A percentile compares a stretch with the other conserved stretches of the same genome.
These are phyloP conservation scores for Pithys albifrons DNA, from an alignment of 2,113 vertebrate species.

Conservation along the genomic window DNA sequence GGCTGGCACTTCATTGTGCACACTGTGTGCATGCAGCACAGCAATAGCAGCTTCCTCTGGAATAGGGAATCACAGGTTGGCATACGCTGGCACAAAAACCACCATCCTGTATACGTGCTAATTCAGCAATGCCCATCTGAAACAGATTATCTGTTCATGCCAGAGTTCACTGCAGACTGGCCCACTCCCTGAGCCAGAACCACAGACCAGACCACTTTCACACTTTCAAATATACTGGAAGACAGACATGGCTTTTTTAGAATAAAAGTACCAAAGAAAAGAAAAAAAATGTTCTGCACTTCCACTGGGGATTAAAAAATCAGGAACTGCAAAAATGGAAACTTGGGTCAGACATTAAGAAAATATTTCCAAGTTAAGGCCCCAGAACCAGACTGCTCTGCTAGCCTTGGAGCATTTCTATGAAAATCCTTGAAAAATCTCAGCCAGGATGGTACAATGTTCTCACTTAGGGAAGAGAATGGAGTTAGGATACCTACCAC, in stretches of 20 bases:
- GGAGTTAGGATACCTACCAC: not conserved
- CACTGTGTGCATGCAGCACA: accelerated
- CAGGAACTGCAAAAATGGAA: not conserved
- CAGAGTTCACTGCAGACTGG: not conserved
- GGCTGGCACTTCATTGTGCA: not conserved
- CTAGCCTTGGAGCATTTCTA: not conserved
- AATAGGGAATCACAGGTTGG: not conserved
- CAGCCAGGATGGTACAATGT: not conserved
- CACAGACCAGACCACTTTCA: not conserved
- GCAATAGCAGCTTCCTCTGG: not conserved
- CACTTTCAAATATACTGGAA: not conserved
- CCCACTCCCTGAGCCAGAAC: not conserved
- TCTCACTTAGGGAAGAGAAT: not conserved
- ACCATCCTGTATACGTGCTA: not conserved
- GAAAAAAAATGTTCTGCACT: not conserved
- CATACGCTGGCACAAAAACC: not conserved
- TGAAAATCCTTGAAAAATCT: not conserved
- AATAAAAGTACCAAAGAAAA: not conserved
- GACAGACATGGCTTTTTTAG: not conserved
- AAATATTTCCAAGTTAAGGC: not conserved
- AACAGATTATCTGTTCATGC: not conserved
- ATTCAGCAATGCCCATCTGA: not conserved
- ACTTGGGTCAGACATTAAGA: not conserved
- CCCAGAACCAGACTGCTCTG: accelerated
- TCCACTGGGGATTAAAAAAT: not conserved